A percentile compares a stretch with the other conserved stretches of the same genome.
Evolutionary conservation across 2,113 vertebrate species (phyloP).

Genomic region (Brachypteracias leptosomus): DNA sequence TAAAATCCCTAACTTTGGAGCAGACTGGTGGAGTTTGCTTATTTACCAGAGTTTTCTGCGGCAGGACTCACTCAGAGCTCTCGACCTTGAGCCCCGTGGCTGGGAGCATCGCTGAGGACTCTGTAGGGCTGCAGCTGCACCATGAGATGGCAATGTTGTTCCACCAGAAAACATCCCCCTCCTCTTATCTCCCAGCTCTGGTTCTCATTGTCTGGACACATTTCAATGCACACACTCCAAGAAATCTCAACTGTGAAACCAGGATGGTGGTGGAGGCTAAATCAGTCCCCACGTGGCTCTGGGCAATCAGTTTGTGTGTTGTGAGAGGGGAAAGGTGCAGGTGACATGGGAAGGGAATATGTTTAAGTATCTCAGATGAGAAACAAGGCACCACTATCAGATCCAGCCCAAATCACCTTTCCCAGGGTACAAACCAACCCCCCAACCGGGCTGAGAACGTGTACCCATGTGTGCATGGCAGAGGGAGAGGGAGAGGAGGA

Average conservation of each 20-base stretch:
- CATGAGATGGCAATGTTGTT: slow-evolving; percentile 59
- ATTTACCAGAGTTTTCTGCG: not conserved
- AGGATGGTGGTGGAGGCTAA: not conserved
- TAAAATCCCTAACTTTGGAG: not conserved
- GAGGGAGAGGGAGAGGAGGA: not conserved
- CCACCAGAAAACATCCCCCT: not conserved
- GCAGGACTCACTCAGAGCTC: accelerated
- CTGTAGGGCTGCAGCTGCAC: not conserved
- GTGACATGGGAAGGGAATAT: not conserved
- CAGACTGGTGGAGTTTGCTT: not conserved
- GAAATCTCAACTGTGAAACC: not conserved
- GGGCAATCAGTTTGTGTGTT: not conserved
- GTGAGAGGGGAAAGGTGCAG: accelerated
- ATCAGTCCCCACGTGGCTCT: not conserved
- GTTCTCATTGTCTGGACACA: not conserved
- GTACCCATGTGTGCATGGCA: accelerated
- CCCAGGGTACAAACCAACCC: not conserved
- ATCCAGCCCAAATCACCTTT: not conserved
- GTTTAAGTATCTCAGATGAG: not conserved
- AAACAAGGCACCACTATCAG: not conserved
- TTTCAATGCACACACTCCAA: not conserved
- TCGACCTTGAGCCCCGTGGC: not conserved
- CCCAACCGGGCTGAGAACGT: not conserved
- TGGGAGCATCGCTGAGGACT: not conserved
- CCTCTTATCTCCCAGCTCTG: not conserved